Evolutionary conservation across 1,140 invertebrate genomes (phyloP), one percentile per base, ranked within the genome.

Genomic region (Solenopsis invicta): DNA sequence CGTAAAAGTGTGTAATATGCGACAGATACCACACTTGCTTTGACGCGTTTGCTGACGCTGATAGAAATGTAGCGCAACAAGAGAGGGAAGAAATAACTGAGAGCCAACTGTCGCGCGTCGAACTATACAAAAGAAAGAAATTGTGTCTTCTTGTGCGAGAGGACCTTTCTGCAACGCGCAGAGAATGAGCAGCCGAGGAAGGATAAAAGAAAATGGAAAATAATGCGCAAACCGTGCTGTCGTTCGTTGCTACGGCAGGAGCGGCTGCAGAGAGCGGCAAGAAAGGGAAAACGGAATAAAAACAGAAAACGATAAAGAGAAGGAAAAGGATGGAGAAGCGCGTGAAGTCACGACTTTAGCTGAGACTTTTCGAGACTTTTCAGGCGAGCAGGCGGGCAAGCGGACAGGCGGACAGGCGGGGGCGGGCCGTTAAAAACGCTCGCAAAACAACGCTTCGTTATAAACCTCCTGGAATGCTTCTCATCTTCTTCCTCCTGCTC

Each of bases 401-500:
- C n/a, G n/a, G n/a, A n/a, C 90, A 90, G 87, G 61, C 66, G 50
- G 37, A 77, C 81, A 24, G 81, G 29, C 29, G 29, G 2, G n/a
- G n/a, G 29, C 2, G 29, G 88, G 84, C 91, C 92, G 92, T 94
- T 94, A 93, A 94, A 93, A 91, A 89, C 88, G 88, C 89, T 91
- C 85, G 87, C 84, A 86, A 93, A 93, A 93, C 92, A 93, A 93
- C 92, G 87, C 88, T 93, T 93, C 90, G 89, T 93, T 93, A 94
- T 92, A 91, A 92, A 91, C 88, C 87, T 84, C 74, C 67, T 84
- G 75, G 77, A 91, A 85, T 75, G 54, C 76, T 75, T 84, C 88
- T 87, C 80, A 18, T 87, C 52, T 69, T 76, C 62, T 37, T 48
- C 67, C 61, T 54, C 10, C 52, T 64, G 69, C 62, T 61, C 62